Conservation (phyloP, 92 coral and sea anemone species). For the Paragorgia papillata region DNA sequence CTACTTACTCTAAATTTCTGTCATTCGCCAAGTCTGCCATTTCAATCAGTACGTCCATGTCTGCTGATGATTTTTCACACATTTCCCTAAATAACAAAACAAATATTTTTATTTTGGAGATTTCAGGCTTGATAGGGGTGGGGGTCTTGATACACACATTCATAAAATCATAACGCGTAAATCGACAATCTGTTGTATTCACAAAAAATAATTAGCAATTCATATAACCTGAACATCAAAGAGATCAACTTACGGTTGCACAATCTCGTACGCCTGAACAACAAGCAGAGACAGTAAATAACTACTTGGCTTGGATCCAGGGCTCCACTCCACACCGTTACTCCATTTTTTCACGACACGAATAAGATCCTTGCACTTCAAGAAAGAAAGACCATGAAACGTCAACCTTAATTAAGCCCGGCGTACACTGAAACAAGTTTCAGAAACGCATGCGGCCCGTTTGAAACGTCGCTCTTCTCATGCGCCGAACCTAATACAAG, state of each 20-base stretch:
- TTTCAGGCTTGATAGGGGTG: not conserved
- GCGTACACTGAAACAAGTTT: no score
- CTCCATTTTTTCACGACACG: slow-evolving; percentile 91
- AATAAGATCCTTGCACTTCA: slow-evolving; percentile 88
- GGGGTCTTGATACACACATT: no score
- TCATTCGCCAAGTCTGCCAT: slow-evolving; percentile 91
- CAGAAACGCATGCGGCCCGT: no score
- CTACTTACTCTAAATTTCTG: slow-evolving; percentile 81
- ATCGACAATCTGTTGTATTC: no score
- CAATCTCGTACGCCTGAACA: slow-evolving; percentile 83
- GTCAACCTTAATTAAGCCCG: no score
- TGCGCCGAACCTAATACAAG: no score
- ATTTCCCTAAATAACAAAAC: slow-evolving; percentile 26
- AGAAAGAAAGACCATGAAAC: not conserved
- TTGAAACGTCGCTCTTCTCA: no score
- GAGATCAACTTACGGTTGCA: slow-evolving; percentile 66
- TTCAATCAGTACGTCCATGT: slow-evolving; percentile 83
- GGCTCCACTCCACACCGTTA: slow-evolving; percentile 72
- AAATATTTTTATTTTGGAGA: not conserved
- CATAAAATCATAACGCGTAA: no score
- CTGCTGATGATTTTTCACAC: slow-evolving; percentile 73
- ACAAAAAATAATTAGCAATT: no score
- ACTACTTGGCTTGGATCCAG: slow-evolving; percentile 77
- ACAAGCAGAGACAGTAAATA: slow-evolving; percentile 80
- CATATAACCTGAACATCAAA: no score